These are phyloP conservation scores for Phorcus lineatus DNA, from an alignment of 2,888 invertebrate species.

Conservation along the genomic window DNA sequence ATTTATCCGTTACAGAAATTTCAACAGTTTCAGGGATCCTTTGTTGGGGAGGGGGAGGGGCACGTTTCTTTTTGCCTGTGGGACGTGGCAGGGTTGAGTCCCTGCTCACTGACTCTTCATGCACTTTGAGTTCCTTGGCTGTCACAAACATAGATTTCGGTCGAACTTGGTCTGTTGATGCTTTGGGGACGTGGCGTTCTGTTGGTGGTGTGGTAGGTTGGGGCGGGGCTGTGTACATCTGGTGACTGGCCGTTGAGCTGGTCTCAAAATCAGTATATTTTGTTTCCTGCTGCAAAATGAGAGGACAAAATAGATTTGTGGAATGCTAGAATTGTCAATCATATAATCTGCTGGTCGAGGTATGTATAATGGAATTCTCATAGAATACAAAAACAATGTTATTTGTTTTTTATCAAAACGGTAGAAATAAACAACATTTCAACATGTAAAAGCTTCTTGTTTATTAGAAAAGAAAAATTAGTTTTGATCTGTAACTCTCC, in stretches of 20 bases:
- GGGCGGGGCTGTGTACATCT: neutral
- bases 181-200: slow-evolving; percentile 23
- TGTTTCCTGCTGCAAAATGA: slow-evolving; percentile 26
- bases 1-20: slow-evolving; percentile 37
- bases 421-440: no score
- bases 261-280: slow-evolving; percentile 28
- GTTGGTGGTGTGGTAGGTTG: slow-evolving; percentile 1
- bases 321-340: neutral
- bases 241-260: slow-evolving; percentile 27
- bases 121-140: neutral
- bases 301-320: neutral
- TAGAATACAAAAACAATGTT: no score
- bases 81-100: slow-evolving; percentile 24
- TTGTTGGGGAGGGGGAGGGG: slow-evolving; percentile 73
- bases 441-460: no score
- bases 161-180: slow-evolving; percentile 27
- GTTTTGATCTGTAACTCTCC: no score
- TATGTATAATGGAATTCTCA: no score
- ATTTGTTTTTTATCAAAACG: no score
- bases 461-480: no score
- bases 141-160: slow-evolving; percentile 54
- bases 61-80: slow-evolving; percentile 67
- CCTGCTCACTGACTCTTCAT: neutral
- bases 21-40: slow-evolving; percentile 47
- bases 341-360: no score